Evolutionary conservation across 2,797 vertebrate genomes (phyloP).

Genomic region (Catharus ustulatus): DNA sequence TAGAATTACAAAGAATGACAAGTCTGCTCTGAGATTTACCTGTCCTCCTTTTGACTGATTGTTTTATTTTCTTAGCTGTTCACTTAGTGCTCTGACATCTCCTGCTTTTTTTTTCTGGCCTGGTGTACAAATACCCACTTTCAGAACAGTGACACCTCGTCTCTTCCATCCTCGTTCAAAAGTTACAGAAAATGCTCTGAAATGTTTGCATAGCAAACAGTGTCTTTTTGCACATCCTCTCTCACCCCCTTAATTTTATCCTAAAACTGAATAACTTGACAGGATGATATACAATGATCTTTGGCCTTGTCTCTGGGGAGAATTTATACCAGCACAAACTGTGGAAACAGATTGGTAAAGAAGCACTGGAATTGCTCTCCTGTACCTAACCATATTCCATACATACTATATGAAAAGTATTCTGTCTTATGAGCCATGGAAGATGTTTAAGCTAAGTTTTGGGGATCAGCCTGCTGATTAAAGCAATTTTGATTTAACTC

Average conservation of each 20-base stretch:
- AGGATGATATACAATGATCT: background rate
- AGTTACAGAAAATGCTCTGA: background rate
- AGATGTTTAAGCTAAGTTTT: background rate
- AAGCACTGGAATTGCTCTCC: background rate
- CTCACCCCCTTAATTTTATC: background rate
- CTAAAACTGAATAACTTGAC: background rate
- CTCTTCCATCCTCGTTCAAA: background rate
- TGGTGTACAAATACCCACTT: background rate
- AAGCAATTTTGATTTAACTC: background rate
- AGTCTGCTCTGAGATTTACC: conserved; percentile 16
- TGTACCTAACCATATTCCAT: background rate
- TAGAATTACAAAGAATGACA: conserved; percentile 13
- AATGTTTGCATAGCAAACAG: background rate
- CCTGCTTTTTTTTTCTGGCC: background rate
- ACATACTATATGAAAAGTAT: background rate
- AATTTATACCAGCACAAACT: background rate
- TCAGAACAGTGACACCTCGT: background rate
- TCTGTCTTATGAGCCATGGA: background rate
- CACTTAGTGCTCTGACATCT: background rate
- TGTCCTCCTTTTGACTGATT: background rate
- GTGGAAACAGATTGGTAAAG: background rate
- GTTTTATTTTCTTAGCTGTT: conserved; percentile 21
- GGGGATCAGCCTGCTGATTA: background rate
- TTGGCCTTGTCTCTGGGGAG: background rate
- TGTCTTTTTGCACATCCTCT: conserved; percentile 15